Evolutionary conservation across 1,140 invertebrate species (phyloP), one percentile per base, ranked within the genome.

Genomic region (Ceratitis capitata): DNA sequence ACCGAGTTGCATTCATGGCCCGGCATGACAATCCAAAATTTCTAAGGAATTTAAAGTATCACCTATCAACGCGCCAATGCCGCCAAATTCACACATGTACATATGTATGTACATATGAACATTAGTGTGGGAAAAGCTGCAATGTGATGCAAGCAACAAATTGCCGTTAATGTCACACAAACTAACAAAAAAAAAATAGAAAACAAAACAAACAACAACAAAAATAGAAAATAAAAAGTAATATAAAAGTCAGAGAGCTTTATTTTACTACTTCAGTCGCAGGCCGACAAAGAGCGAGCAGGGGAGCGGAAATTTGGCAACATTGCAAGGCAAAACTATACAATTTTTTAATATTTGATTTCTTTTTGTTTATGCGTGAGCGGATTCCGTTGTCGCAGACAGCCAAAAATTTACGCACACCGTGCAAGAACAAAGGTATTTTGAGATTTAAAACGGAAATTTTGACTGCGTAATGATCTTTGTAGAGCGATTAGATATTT

Each of bases 41-140:
- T 78, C 39, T 78, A 7, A 78, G 39, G 69, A 78, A 78, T 78
- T 78, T 45, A 16, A 45, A 78, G 69, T 78, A 78, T 78, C 69
- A 78, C 9, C 61, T 69, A 69, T n/a, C 32, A 69, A 19, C 29
- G 29, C 61, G 16, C 69, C n/a, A 78, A 45, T 45, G 69, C 69
- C n/a, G 19, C 39, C 19, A 14, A 47, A 78, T 39, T 0, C 58
- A 32, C 5, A 19, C 39, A 29, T 78, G 12, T 64, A 14, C 19
- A 26, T 61, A 26, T 12, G 14, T 26, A 26, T 26, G 56, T 61
- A 26, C 39, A 23, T 10, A 45, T 10, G 7, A 42, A 42, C 19
- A 35, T 69, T 78, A 32, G 1, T 45, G 32, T 26, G 1, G 23
- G n/a, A 42, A 45, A 19, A 74, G 69, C 69, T 42, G 9, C 39